phyloP scores from a whole-genome alignment of 2,113 vertebrate species.

The Ahaetulla prasina region DNA sequence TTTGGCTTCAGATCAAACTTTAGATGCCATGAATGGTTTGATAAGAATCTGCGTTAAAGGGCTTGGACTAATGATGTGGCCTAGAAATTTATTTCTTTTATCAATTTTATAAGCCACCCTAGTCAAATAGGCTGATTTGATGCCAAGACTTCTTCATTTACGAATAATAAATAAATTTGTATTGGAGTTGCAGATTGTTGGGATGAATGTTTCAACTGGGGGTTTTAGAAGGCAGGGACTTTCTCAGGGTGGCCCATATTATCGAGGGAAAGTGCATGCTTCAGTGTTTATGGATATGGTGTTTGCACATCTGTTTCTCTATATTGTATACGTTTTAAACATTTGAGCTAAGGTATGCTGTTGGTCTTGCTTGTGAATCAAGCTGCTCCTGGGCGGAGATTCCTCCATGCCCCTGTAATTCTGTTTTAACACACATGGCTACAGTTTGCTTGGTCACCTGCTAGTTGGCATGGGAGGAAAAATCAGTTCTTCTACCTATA shows the following conservation, averaged over 20 bases:
- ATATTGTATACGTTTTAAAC: not conserved
- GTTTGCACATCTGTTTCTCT: not conserved
- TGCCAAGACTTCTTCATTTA: not conserved
- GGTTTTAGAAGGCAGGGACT: not conserved
- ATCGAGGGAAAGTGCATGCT: not conserved
- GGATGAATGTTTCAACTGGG: not conserved
- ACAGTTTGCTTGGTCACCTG: not conserved
- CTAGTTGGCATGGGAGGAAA: not conserved
- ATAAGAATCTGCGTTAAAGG: not conserved
- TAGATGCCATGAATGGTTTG: not conserved
- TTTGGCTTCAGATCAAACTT: not conserved
- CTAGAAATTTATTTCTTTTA: not conserved
- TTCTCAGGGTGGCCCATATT: not conserved
- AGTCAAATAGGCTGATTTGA: not conserved
- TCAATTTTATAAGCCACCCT: not conserved
- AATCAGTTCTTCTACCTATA: not conserved
- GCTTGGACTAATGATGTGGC: not conserved
- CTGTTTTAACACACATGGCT: not conserved
- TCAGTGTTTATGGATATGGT: not conserved
- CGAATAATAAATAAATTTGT: too few species aligned
- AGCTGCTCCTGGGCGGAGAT: fast-evolving
- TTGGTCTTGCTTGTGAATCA: not conserved
- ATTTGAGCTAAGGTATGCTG: not conserved
- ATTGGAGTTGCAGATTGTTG: not conserved
- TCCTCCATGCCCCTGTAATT: not conserved